Conservation (phyloP, 2,113 vertebrate species). For the Polypterus senegalus region DNA sequence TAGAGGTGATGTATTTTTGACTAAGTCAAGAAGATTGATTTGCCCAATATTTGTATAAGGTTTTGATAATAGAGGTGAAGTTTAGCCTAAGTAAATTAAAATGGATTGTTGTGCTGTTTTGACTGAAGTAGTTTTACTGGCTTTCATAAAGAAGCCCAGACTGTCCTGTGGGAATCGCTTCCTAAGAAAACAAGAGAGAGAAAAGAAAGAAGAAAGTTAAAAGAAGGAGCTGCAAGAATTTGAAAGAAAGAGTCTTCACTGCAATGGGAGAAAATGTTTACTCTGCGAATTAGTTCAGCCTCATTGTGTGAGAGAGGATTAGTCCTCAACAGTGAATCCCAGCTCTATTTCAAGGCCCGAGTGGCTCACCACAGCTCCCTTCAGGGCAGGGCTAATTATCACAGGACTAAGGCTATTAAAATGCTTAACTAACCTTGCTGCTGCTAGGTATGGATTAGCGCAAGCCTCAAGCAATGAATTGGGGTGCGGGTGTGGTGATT, state of each 20-base stretch:
- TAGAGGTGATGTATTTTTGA: no score
- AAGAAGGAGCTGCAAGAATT: constrained; percentile 48
- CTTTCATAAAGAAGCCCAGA: no score
- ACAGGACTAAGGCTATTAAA: constrained; percentile 97
- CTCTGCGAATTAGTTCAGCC: constrained; percentile 98
- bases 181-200: constrained; percentile 13
- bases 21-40: no score
- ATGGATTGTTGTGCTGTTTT: no score
- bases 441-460: constrained; percentile 92
- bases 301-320: constrained; percentile 90
- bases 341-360: constrained; percentile 96
- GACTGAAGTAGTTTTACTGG: no score
- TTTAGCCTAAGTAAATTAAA: no score
- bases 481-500: constrained; percentile 36
- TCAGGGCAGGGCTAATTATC: constrained; percentile 98
- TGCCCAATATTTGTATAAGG: no score
- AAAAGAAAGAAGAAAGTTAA: constrained; percentile 16
- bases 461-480: constrained; percentile 76
- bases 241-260: constrained; percentile 87
- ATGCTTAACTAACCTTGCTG: constrained; percentile 95
- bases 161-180: constrained; percentile 31
- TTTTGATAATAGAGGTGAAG: no score
- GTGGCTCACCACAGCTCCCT: constrained; percentile 85
- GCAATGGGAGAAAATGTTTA: constrained; percentile 96
- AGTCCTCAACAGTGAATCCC: constrained; percentile 62